Evolutionary conservation across 2,797 vertebrate species (phyloP).

Genomic region (Lagocephalus sceleratus): DNA sequence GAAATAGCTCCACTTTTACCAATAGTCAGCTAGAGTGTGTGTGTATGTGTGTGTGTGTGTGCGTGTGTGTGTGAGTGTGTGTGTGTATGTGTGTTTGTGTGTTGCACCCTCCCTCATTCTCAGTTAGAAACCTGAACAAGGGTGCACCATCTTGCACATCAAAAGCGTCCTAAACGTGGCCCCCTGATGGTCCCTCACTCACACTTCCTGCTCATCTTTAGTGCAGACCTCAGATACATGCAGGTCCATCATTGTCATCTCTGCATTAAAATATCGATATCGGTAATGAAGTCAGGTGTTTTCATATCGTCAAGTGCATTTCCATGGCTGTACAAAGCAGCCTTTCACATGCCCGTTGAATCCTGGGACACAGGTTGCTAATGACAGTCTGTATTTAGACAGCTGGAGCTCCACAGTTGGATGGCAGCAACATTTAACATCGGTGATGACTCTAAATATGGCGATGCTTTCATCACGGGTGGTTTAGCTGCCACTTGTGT

Average conservation of each 20-base stretch:
- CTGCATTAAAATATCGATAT: not conserved
- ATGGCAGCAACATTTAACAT: too few relatives aligned
- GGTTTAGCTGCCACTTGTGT: too few relatives aligned
- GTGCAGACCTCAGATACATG: conserved; percentile 20
- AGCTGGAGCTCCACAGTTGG: too few relatives aligned
- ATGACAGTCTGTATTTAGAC: too few relatives aligned
- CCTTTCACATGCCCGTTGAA: too few relatives aligned
- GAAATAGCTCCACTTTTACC: conserved; percentile 61
- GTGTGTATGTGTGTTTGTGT: not conserved
- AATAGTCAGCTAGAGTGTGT: conserved; percentile 58
- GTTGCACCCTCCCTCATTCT: conserved; percentile 33
- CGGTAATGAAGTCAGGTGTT: too few relatives aligned
- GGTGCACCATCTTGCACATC: conserved; percentile 51
- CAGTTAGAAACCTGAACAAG: conserved; percentile 55
- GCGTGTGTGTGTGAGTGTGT: not conserved
- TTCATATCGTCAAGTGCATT: too few relatives aligned
- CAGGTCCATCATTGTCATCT: conserved; percentile 16
- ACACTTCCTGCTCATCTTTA: conserved; percentile 15
- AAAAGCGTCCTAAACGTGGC: conserved; percentile 29
- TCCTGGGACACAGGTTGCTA: too few relatives aligned
- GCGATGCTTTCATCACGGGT: too few relatives aligned
- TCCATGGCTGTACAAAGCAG: too few relatives aligned
- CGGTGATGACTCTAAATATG: too few relatives aligned
- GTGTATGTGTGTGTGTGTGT: conserved; percentile 23
- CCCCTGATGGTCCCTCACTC: not conserved